phyloP scores from a whole-genome alignment of 2,797 vertebrate genomes.

The Staurois parvus region DNA sequence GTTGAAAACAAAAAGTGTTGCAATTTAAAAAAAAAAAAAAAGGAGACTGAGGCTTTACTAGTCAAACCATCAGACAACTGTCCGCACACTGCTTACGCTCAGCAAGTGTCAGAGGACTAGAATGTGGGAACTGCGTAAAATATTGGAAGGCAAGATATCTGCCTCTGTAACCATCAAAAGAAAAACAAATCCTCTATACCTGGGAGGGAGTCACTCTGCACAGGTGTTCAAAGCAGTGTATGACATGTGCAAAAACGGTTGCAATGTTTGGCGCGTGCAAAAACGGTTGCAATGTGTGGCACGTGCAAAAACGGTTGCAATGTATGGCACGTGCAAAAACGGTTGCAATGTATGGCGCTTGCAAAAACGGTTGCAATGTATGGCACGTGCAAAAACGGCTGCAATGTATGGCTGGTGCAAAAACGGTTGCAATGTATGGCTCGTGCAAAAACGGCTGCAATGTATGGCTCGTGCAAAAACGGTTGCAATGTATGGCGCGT shows the following conservation, averaged over 20 bases:
- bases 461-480: conserved; percentile 97
- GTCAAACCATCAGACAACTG: conserved; percentile 79
- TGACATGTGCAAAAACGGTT: too few species aligned
- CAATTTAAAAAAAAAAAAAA: conserved; percentile 70
- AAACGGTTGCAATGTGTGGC: conserved; percentile 92
- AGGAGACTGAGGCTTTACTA: conserved; percentile 77
- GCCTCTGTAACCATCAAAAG: conserved; percentile 75
- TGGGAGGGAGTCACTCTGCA: conserved; percentile 90
- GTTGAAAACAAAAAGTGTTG: conserved; percentile 78
- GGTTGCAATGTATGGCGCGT: conserved; percentile 59
- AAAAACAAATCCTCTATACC: conserved; percentile 64
- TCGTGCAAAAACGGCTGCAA: conserved; percentile 87
- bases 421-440: conserved; percentile 64
- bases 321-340: conserved; percentile 76
- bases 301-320: conserved; percentile 89
- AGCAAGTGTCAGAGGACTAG: conserved; percentile 79
- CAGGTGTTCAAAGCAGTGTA: conserved; percentile 73
- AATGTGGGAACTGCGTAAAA: conserved; percentile 89
- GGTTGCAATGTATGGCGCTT: conserved; percentile 94
- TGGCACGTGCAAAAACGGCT: conserved; percentile 81
- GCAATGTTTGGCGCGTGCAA: conserved; percentile 71
- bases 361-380: too few species aligned
- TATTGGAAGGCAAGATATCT: conserved; percentile 68
- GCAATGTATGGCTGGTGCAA: conserved; percentile 98
- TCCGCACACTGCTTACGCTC: conserved; percentile 79